Evolutionary conservation across 1,140 invertebrate species (phyloP), one percentile per base, ranked within the genome.

Genomic region (Listronotus bonariensis): DNA sequence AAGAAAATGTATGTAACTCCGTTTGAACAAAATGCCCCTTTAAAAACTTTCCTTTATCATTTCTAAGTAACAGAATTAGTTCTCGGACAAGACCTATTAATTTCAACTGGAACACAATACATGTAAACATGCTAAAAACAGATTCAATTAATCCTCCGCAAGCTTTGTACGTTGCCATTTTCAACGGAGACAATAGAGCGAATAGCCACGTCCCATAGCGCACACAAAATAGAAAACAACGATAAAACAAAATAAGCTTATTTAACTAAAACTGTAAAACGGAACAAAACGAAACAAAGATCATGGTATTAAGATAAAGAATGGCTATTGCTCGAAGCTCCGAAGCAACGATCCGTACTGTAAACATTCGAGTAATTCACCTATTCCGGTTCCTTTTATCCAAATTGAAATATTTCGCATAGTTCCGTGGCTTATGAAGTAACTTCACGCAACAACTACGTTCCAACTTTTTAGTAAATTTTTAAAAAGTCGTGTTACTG

Each of bases 371-470:
- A 67, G 60, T 67, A 67, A 70, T 70, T 70, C 64, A 62, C 59
- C 64, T 59, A 63, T 67, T 70, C 57, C 46, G 49, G 59, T 67
- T 56, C 68, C 55, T 70, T 69, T 69, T 69, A 69, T 59, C 65
- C 60, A 69, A 69, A 69, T 69, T 69, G 68, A 64, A 69, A 69
- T 69, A 67, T 67, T 69, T 67, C 43, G 65, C 59, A 56, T 69
- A 63, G 46, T 56, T 59, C 52, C 38, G 14, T 31, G 31, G 46
- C 18, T 67, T 67, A 58, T 60, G 46, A 20, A 38, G 43, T 46
- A 57, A 52, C 8, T 63, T 68, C 59, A 68, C 65, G 65, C 65
- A 68, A 63, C 6, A n/a, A 10, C 15, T 18, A 46, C 15, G 43
- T 46, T 31, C 48, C 10, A 20, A 31, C 5, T 45, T 45, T 14